A percentile compares a stretch with the other conserved stretches of the same genome.
Conservation (phyloP, 2,113 vertebrate species). For the Aviceda subcristata region DNA sequence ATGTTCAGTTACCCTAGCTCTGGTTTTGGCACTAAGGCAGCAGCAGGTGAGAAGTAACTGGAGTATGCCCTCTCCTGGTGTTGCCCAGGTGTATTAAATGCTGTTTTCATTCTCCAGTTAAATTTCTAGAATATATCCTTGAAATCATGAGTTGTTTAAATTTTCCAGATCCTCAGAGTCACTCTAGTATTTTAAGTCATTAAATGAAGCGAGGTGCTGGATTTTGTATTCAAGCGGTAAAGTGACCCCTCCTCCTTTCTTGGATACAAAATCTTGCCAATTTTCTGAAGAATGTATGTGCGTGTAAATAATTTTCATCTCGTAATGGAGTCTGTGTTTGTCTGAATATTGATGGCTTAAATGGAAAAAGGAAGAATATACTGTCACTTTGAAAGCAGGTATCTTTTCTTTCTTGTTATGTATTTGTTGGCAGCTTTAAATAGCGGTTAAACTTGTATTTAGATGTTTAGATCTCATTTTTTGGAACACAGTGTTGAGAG, state of each 20-base stretch:
- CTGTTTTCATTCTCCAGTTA: conserved; percentile 27
- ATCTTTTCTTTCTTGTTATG: neutral
- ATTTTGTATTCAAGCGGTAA: conserved; percentile 22
- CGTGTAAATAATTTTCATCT: neutral
- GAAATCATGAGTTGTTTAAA: neutral
- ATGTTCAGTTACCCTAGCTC: neutral
- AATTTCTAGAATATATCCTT: neutral
- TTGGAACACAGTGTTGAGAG: neutral
- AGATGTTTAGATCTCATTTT: neutral
- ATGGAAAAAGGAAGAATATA: neutral
- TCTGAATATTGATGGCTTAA: neutral
- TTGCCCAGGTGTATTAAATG: neutral
- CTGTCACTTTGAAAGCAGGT: neutral
- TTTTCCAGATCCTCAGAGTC: conserved; percentile 3
- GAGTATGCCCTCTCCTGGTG: neutral
- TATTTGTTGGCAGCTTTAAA: neutral
- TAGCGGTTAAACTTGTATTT: neutral
- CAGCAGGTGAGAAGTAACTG: neutral
- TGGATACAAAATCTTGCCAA: neutral
- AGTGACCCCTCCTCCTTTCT: conserved; percentile 17
- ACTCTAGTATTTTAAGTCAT: conserved; percentile 39
- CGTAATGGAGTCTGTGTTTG: neutral
- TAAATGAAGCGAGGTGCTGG: neutral
- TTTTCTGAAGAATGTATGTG: conserved; percentile 3
- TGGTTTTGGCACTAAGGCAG: neutral